Evolutionary conservation across 92 coral and sea anemone species (phyloP).

Genomic region (Zoanthus sociatus): DNA sequence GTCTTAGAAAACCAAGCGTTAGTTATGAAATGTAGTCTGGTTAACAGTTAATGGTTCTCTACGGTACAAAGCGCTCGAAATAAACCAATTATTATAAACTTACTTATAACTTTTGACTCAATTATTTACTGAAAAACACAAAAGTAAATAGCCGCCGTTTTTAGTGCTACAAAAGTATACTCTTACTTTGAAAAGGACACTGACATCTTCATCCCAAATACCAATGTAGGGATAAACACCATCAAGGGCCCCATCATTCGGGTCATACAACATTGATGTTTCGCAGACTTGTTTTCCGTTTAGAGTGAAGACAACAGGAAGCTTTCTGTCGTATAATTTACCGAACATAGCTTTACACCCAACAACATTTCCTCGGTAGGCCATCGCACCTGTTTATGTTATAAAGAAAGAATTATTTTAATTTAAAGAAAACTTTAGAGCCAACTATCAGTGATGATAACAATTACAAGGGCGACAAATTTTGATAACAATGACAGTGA

Average conservation of each 20-base stretch:
- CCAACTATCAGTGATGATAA: no score
- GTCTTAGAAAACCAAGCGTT: no score
- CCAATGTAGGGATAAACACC: slow-evolving; percentile 42
- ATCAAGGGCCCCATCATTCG: not conserved
- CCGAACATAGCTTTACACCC: slow-evolving; percentile 41
- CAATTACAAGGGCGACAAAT: no score
- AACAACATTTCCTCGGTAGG: slow-evolving; percentile 53
- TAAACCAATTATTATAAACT: not conserved
- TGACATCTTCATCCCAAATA: slow-evolving; percentile 25
- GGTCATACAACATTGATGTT: slow-evolving; percentile 8
- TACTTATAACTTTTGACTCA: not conserved
- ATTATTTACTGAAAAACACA: not conserved
- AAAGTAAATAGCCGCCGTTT: not conserved
- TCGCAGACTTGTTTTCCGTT: slow-evolving; percentile 41
- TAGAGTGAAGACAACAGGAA: slow-evolving; percentile 40
- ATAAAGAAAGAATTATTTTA: not conserved
- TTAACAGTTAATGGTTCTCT: no score
- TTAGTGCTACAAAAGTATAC: no score
- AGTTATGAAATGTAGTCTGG: no score
- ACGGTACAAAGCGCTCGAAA: no score
- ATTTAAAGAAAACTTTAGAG: not conserved
- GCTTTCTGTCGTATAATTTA: not conserved
- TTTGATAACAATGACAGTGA: no score
- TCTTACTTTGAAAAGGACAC: slow-evolving; percentile 43
- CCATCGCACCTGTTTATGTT: slow-evolving; percentile 42